Evolutionary conservation across 2,888 invertebrate species (phyloP).

Genomic region (Gymnocheta viridis): DNA sequence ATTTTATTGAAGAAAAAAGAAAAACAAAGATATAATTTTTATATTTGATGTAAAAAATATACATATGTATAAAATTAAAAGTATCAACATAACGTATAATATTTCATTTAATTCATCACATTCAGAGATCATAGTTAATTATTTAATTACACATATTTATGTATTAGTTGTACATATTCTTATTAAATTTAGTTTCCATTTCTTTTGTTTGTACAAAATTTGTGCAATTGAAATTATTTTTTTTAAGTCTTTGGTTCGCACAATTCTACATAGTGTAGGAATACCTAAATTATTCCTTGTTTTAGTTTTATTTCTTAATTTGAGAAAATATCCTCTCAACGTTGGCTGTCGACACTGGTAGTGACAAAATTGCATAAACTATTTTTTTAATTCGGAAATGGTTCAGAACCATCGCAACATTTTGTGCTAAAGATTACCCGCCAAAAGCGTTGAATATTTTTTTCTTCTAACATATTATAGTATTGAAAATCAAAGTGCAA

Average conservation of each 20-base stretch:
- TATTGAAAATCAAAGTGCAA: neutral
- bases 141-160: too few relatives aligned
- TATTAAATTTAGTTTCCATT: too few relatives aligned
- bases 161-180: too few relatives aligned
- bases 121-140: too few relatives aligned
- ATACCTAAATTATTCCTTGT: neutral
- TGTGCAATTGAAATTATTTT: too few relatives aligned
- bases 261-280: neutral
- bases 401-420: neutral
- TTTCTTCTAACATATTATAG: neutral
- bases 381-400: conserved; percentile 14
- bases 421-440: conserved; percentile 1
- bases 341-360: neutral
- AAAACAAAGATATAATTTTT: too few relatives aligned
- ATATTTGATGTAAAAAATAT: too few relatives aligned
- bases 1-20: too few relatives aligned
- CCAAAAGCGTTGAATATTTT: neutral
- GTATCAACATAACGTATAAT: too few relatives aligned
- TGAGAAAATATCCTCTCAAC: conserved; percentile 6
- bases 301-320: neutral
- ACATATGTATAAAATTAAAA: too few relatives aligned
- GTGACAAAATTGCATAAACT: neutral
- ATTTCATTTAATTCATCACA: too few relatives aligned
- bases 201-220: too few relatives aligned
- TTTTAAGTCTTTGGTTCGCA: neutral